Conservation (phyloP, 2,888 invertebrate species). For the Tetrapedia diversipes region DNA sequence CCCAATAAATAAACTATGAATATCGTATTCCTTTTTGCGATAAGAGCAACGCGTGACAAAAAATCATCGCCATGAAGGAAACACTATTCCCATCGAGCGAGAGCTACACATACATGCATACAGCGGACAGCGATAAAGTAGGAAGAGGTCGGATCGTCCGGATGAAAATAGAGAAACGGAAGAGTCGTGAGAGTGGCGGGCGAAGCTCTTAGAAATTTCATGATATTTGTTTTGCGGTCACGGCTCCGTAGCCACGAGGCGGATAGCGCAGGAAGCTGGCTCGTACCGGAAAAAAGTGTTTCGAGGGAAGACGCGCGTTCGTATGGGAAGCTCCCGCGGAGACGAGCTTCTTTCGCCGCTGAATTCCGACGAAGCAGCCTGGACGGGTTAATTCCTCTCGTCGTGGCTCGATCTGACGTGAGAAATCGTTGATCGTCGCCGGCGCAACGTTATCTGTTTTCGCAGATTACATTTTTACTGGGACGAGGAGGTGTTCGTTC, state of each 20-base stretch:
- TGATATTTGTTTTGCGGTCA: slow-evolving; percentile 71
- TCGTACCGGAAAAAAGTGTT: slow-evolving; percentile 57
- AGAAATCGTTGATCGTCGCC: slow-evolving; percentile 46
- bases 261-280: slow-evolving; percentile 49
- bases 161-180: slow-evolving; percentile 46
- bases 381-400: slow-evolving; percentile 53
- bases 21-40: no score
- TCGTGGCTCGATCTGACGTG: slow-evolving; percentile 29
- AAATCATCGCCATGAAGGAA: no score
- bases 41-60: no score
- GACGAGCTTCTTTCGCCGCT: slow-evolving; percentile 34
- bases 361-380: slow-evolving; percentile 35
- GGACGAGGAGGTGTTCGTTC: no score
- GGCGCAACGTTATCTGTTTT: slow-evolving; percentile 1
- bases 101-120: no score
- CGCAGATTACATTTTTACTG: slow-evolving; percentile 6
- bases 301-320: slow-evolving; percentile 52
- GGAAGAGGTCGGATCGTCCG: slow-evolving; percentile 23
- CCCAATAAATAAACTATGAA: no score
- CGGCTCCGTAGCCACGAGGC: slow-evolving; percentile 38
- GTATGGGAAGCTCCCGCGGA: slow-evolving; percentile 60
- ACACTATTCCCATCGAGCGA: neutral
- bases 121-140: slow-evolving; percentile 20
- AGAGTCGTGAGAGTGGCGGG: slow-evolving; percentile 46
- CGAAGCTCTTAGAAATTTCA: slow-evolving; percentile 54